A percentile compares a stretch with the other conserved stretches of the same genome.
Conservation (phyloP, 2,113 vertebrate species). For the Ailurus styani region DNA sequence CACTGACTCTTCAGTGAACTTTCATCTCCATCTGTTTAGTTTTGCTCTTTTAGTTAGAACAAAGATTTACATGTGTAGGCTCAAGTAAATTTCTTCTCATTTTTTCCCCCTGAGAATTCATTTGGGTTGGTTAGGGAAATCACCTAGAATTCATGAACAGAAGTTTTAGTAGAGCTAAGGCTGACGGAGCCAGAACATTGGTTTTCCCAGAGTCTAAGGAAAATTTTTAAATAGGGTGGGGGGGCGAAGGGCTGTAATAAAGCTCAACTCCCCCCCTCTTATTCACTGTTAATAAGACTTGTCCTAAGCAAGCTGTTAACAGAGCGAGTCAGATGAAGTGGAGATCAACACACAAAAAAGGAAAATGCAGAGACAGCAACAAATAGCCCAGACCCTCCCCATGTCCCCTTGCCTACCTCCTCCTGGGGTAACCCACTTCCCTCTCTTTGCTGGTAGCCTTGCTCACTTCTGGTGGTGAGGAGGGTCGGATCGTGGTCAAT, state of each 20-base stretch:
- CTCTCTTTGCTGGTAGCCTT: neutral
- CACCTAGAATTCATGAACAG: neutral
- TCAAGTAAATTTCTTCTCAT: neutral
- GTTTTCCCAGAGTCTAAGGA: neutral
- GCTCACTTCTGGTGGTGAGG: neutral
- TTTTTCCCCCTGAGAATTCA: neutral
- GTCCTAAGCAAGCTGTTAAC: neutral
- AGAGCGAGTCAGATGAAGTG: neutral
- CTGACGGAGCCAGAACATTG: neutral
- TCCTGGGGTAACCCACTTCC: neutral
- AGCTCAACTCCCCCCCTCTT: neutral
- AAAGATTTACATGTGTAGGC: neutral
- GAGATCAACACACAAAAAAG: neutral
- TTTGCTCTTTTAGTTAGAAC: neutral
- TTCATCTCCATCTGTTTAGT: neutral
- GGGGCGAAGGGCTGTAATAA: neutral
- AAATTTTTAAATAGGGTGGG: neutral
- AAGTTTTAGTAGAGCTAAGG: neutral
- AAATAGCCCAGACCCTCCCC: neutral
- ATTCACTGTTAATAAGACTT: neutral
- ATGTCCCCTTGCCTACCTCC: neutral
- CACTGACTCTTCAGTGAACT: neutral
- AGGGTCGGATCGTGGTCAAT: neutral
- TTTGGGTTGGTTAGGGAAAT: neutral
- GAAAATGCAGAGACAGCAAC: neutral